A percentile compares a stretch with the other conserved stretches of the same genome.
These are phyloP conservation scores for Andricus quercusramuli DNA, from an alignment of 2,888 invertebrate genomes.

Conservation along the genomic window DNA sequence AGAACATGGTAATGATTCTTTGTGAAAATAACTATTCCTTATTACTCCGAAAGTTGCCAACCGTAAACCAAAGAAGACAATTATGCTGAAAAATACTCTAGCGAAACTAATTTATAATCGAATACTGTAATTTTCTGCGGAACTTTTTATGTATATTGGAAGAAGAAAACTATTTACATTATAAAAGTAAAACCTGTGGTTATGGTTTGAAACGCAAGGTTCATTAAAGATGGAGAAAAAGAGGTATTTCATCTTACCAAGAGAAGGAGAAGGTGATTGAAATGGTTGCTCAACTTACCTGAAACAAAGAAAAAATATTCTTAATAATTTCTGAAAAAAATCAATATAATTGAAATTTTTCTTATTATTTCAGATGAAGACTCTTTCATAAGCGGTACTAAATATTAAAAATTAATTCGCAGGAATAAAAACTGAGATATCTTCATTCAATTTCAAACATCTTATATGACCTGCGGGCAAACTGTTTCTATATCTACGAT, in stretches of 20 bases:
- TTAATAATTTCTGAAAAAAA: not conserved
- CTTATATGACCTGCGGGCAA: not conserved
- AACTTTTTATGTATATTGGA: constrained; percentile 13
- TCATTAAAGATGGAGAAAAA: constrained; percentile 3
- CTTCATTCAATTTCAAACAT: not conserved
- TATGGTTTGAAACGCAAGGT: not conserved
- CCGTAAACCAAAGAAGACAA: constrained; percentile 4
- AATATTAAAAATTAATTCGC: not conserved
- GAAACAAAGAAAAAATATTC: not conserved
- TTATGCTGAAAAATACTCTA: not conserved
- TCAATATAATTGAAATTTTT: not conserved
- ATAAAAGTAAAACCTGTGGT: not conserved
- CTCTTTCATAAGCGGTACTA: not conserved
- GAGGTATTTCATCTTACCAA: not conserved
- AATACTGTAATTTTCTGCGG: constrained; percentile 10
- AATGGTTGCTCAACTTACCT: constrained; percentile 4
- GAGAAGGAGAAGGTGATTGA: not conserved
- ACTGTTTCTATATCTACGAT: constrained; percentile 21
- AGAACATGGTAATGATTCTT: constrained; percentile 2
- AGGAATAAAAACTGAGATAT: not conserved
- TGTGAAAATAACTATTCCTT: constrained; percentile 1
- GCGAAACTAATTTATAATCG: constrained; percentile 27
- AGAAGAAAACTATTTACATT: not conserved
- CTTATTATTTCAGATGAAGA: not conserved
- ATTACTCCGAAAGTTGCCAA: not conserved